Percentiles rank a stretch among this genome's conserved stretches.
These are phyloP conservation scores for Bradynema listronoti DNA, from an alignment of 1,140 invertebrate species.

Conservation along the genomic window DNA sequence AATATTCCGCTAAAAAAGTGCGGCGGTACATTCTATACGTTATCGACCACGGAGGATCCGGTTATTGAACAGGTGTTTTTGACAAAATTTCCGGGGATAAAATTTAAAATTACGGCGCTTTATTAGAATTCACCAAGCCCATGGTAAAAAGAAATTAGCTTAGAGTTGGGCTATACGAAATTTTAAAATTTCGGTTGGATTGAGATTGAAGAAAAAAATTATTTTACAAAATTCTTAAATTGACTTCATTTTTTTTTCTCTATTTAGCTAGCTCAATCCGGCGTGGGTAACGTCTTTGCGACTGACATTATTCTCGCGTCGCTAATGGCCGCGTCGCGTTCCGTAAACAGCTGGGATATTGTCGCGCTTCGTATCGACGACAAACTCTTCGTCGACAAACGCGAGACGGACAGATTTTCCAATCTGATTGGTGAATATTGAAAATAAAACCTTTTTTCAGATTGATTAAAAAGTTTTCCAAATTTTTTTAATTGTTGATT, in stretches of 20 bases:
- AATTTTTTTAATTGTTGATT: not conserved
- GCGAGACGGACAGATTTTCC: slow-evolving; percentile 69
- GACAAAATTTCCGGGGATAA: too few relatives aligned
- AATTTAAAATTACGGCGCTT: too few relatives aligned
- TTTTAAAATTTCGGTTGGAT: too few relatives aligned
- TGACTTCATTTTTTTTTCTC: not conserved
- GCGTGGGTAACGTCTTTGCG: slow-evolving; percentile 88
- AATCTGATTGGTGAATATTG: slow-evolving; percentile 37
- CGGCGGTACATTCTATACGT: slow-evolving; percentile 84
- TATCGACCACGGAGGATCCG: slow-evolving; percentile 96
- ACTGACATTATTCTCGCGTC: slow-evolving; percentile 95
- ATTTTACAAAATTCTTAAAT: slow-evolving; percentile 1
- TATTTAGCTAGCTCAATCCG: slow-evolving; percentile 69
- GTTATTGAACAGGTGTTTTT: slow-evolving; percentile 71
- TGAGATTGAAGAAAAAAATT: too few relatives aligned
- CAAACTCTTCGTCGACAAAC: slow-evolving; percentile 95
- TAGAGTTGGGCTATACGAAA: slow-evolving; percentile 7
- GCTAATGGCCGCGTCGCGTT: slow-evolving; percentile 94
- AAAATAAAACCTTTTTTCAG: too few relatives aligned
- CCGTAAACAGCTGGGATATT: slow-evolving; percentile 56
- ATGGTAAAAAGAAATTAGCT: not conserved
- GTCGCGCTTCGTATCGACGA: slow-evolving; percentile 85
- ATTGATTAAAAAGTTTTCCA: too few relatives aligned
- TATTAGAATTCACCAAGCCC: not conserved
- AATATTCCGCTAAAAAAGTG: slow-evolving; percentile 83